A percentile compares a stretch with the other conserved stretches of the same genome.
Conservation (phyloP, 92 coral and sea anemone species). For the Blastomussa wellsi region DNA sequence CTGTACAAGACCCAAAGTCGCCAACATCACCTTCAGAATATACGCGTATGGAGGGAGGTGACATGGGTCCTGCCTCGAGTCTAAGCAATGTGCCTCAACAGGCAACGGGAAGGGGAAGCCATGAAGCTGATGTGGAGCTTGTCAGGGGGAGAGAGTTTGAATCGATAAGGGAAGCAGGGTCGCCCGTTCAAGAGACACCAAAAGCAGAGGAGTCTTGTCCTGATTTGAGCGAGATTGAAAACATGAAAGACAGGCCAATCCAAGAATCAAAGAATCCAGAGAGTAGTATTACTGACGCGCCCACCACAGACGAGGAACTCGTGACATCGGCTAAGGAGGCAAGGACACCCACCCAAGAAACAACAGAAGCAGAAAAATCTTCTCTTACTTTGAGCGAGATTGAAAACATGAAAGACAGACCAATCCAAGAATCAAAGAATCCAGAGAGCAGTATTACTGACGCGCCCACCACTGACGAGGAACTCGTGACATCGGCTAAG, state of each 20-base stretch:
- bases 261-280: background rate
- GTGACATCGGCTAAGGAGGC: background rate
- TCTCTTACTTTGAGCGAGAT: background rate
- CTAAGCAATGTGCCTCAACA: background rate
- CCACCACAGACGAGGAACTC: background rate
- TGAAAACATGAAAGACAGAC: background rate
- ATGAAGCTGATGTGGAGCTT: background rate
- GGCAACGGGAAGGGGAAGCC: background rate
- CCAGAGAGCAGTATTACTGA: background rate
- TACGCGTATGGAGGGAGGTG: background rate
- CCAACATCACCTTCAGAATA: background rate
- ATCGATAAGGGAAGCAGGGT: background rate
- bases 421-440: background rate
- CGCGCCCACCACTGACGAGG: background rate
- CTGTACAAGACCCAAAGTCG: slow-evolving; percentile 38
- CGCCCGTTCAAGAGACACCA: background rate
- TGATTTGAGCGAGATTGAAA: background rate
- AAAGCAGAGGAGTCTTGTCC: background rate
- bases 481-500: background rate
- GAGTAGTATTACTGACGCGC: background rate
- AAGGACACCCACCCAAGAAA: background rate
- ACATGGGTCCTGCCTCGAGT: background rate
- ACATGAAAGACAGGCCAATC: background rate
- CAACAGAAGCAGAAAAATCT: background rate
- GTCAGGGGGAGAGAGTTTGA: background rate